Evolutionary conservation across 2,113 vertebrate species (phyloP), one percentile per base, ranked within the genome.

Genomic region (Grammatotria lemairii): DNA sequence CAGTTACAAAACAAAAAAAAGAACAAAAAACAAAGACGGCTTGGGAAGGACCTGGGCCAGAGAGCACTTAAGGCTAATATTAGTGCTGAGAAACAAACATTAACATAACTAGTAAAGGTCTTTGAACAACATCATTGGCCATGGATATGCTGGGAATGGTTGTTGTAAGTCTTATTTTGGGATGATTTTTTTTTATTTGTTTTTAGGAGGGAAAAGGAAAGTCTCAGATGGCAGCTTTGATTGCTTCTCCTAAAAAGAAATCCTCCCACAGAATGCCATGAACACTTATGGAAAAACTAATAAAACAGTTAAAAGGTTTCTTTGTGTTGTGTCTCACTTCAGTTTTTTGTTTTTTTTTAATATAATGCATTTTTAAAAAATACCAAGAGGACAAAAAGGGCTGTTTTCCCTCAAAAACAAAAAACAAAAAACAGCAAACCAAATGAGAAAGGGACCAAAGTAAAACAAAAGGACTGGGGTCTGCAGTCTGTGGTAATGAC

Each of bases 21-120:
- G 13, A 92, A 88, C 90, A 65, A 38, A 65, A 73, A 73, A 73
- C 14, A 93, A 92, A 89, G 90, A 85, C 31, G 89, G 88, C 91
- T 92, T 93, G 92, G 92, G 91, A 92, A 96, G 91, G 92, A 95
- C 94, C 94, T 94, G 96, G 95, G 94, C 92, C 94, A 94, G 90
- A 94, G 93, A 96, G 95, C 96, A 96, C 95, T 97, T 97, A 96
- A 96, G 96, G 97, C 96, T 96, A 96, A 96, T 92, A 95, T 95
- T 96, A 96, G 95, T 96, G 96, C 94, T 95, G 90, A 94, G 90
- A 91, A 95, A 94, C 84, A 86, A 95, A 95, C 81, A 55, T 85
- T 55, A 95, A 92, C 88, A 83, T 70, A 93, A 93, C 93, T 89
- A 92, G 83, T 93, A 94, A 95, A 93, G 90, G 94, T 96, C 92